Evolutionary conservation across 2,888 invertebrate species (phyloP), one percentile per base, ranked within the genome.

Genomic region (Stramonita haemastoma): DNA sequence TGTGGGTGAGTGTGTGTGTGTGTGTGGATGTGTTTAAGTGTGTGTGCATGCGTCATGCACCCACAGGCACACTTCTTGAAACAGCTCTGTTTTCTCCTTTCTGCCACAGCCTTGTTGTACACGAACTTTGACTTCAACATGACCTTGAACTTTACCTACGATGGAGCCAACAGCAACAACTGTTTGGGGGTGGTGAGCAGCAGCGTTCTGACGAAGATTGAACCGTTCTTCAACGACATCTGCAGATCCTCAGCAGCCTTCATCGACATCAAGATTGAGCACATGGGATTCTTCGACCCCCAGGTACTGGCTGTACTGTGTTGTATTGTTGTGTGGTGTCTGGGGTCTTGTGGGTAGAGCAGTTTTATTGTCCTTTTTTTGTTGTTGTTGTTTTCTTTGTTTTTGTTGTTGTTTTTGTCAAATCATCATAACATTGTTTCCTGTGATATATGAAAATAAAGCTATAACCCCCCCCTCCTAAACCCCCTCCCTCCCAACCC

Each of bases 71-170:
- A 70, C n/a, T 70, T 70, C 70, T 70, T 70, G 5, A 70, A 70
- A 8, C 8, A 46, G 46, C 8, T 2, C 46, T 46, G 46, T 46
- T 46, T 46, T 46, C 46, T 26, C 11, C 32, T 34, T 26, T 34
- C 32, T 26, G 1, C 77, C 77, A 13, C 91, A 92, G 92, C 89
- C n/a, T 60, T 90, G 60, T 81, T 90, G 19, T 91, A 89, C 81
- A 90, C 93, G 11, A 91, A 91, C 79, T 92, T 90, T 83, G 90
- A 90, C 60, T 70, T 93, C 70, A 66, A 88, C 56, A 32, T 92
- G 70, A 83, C 83, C 26, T 83, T 90, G 36, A 90, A 88, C 88
- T 90, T 92, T 73, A 89, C 90, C 26, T 90, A 90, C 86, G 79
- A 89, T 77, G 91, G 91, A n/a, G 19, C 46, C 4, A 36, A 11